Percentiles rank a stretch among this genome's conserved stretches.
Evolutionary conservation across 2,113 vertebrate species (phyloP).

Genomic region (Ovibos moschatus): DNA sequence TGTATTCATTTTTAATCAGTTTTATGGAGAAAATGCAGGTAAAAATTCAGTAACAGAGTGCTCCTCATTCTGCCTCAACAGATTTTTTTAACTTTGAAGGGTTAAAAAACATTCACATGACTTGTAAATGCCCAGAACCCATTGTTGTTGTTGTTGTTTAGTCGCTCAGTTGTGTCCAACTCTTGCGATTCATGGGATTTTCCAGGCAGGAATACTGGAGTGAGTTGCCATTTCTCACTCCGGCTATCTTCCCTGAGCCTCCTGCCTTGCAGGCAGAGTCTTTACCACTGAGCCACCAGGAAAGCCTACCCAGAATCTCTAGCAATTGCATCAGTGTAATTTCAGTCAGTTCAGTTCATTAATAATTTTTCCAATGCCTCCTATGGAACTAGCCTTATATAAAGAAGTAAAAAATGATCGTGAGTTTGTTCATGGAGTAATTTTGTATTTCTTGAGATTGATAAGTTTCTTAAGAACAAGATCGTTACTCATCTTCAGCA

Average conservation of each 20-base stretch:
- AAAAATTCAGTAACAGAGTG: neutral
- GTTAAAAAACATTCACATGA: neutral
- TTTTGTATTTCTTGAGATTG: neutral
- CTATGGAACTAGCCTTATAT: neutral
- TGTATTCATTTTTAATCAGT: neutral
- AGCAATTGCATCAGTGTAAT: neutral
- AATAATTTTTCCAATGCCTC: neutral
- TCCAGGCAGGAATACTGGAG: neutral
- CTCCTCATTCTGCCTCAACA: neutral
- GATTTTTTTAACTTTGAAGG: neutral
- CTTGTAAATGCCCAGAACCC: neutral
- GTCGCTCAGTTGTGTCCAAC: neutral
- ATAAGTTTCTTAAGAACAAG: neutral
- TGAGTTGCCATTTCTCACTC: neutral
- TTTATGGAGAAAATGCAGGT: neutral
- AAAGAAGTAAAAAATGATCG: neutral
- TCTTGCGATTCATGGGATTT: neutral
- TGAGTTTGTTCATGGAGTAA: neutral
- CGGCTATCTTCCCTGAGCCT: neutral
- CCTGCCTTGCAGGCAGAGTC: neutral
- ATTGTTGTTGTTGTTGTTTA: neutral
- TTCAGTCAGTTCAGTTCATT: neutral
- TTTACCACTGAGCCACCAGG: neutral
- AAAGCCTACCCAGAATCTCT: neutral
- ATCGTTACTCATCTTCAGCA: neutral